Conservation (phyloP, 2,797 vertebrate species). For the Onychomys torridus region DNA sequence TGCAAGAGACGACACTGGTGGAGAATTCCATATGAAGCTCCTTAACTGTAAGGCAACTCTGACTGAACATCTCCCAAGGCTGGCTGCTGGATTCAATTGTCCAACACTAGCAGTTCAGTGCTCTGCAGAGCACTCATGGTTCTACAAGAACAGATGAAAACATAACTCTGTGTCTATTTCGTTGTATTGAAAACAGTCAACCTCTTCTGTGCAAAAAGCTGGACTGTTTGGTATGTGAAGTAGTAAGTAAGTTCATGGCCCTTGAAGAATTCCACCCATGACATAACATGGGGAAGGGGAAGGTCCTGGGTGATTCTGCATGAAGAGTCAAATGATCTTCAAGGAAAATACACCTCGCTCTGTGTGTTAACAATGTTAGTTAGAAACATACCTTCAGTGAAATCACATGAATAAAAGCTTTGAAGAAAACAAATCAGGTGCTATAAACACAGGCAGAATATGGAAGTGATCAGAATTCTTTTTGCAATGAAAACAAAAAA, state of each 20-base stretch:
- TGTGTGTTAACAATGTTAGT: neutral
- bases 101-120: neutral
- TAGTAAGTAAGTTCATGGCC: neutral
- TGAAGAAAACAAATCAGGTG: slow-evolving; percentile 28
- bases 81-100: neutral
- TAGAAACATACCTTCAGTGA: slow-evolving; percentile 44
- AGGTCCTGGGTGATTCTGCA: neutral
- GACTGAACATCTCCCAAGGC: neutral
- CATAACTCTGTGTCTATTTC: neutral
- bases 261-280: neutral
- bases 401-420: slow-evolving; percentile 13
- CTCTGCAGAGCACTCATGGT: neutral
- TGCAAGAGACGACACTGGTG: neutral
- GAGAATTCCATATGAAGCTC: neutral
- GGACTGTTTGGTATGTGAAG: neutral
- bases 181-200: slow-evolving; percentile 4
- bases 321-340: neutral
- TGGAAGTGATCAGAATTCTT: slow-evolving; percentile 5
- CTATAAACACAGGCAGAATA: slow-evolving; percentile 30
- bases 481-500: slow-evolving; percentile 20
- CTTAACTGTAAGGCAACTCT: neutral
- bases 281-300: neutral
- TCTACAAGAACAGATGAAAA: neutral
- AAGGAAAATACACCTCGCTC: slow-evolving; percentile 12
- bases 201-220: neutral